Conservation (phyloP, 2,113 vertebrate genomes). For the Carassius carassius region DNA sequence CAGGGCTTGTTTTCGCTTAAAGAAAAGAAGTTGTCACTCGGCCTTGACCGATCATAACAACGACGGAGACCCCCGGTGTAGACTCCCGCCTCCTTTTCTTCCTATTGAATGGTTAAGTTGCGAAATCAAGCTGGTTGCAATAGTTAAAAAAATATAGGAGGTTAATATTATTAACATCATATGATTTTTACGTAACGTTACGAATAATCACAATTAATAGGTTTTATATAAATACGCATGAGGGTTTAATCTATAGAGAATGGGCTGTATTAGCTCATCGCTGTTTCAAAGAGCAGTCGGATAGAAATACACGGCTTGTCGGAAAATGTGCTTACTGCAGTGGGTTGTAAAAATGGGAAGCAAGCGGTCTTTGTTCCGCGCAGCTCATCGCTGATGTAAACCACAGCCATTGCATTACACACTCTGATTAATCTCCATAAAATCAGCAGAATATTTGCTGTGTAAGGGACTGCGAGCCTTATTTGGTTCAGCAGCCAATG, state of each 20-base stretch:
- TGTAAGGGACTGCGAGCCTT: conserved; percentile 65
- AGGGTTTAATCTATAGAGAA: background rate
- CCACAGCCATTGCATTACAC: conserved; percentile 38
- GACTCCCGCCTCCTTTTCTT: conserved; percentile 46
- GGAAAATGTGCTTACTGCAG: conserved; percentile 43
- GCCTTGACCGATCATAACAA: conserved; percentile 57
- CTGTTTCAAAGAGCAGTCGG: background rate
- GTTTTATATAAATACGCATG: background rate
- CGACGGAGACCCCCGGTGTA: conserved; percentile 43
- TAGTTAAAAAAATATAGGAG: background rate
- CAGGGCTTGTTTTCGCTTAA: conserved; percentile 62
- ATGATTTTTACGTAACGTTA: background rate
- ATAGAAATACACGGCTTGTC: background rate
- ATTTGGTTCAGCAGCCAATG: conserved; percentile 57
- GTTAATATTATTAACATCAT: background rate
- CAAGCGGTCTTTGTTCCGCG: conserved; percentile 48
- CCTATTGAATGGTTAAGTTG: background rate
- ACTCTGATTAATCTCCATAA: conserved; percentile 57
- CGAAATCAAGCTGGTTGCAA: background rate
- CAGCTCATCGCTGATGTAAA: conserved; percentile 18
- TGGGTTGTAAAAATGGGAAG: conserved; percentile 30
- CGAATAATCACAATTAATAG: background rate
- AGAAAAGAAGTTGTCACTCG: conserved; percentile 76
- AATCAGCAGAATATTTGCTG: conserved; percentile 65
- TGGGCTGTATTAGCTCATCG: background rate